These are phyloP conservation scores for Sylvietta virens DNA, from an alignment of 2,113 vertebrate genomes.

Conservation along the genomic window DNA sequence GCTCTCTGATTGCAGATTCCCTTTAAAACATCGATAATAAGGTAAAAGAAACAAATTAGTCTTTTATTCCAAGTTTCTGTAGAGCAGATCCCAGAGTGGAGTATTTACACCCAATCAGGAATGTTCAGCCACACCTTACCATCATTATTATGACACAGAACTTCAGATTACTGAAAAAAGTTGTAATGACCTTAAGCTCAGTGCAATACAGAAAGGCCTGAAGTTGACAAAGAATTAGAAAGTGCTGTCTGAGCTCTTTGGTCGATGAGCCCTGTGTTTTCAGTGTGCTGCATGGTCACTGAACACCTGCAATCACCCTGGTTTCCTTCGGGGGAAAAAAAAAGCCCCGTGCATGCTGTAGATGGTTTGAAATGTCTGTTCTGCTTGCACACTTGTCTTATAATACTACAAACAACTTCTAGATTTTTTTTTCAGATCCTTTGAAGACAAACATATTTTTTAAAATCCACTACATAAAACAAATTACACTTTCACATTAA, in stretches of 20 bases:
- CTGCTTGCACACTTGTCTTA: neutral
- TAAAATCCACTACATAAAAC: neutral
- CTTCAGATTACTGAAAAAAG: neutral
- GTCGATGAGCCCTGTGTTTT: neutral
- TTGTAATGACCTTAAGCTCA: neutral
- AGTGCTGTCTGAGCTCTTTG: neutral
- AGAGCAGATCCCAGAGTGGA: neutral
- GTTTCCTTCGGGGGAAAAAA: neutral
- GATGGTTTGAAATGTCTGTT: neutral
- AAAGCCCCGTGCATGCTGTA: neutral
- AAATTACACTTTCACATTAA: neutral
- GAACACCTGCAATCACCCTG: accelerated
- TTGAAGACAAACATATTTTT: neutral
- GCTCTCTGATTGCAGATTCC: neutral
- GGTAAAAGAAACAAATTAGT: neutral
- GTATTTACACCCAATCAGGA: neutral
- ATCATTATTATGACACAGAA: neutral
- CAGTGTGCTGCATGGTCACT: neutral
- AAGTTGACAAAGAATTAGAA: neutral
- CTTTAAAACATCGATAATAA: neutral
- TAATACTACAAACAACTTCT: neutral
- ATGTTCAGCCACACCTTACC: neutral
- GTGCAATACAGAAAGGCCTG: neutral
- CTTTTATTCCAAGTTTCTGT: neutral
- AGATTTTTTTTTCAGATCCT: neutral